Conservation (phyloP, 2,113 vertebrate species). For the Panthera uncia region DNA sequence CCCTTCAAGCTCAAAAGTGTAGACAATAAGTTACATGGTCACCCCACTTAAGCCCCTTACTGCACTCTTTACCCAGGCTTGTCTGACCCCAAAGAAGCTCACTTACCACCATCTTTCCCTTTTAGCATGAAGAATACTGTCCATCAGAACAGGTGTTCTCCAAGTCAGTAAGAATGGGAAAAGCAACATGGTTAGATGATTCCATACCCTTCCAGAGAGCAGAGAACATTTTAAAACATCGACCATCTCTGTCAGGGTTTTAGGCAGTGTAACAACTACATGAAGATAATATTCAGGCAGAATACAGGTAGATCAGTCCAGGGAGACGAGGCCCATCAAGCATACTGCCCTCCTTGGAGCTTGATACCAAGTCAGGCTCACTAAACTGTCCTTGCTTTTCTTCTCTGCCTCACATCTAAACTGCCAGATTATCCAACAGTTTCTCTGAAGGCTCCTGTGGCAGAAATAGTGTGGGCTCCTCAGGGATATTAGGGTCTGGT, state of each 20-base stretch:
- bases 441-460: background rate
- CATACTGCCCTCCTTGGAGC: background rate
- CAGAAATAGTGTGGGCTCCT: background rate
- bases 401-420: background rate
- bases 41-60: background rate
- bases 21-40: background rate
- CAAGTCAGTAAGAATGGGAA: background rate
- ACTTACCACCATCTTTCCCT: background rate
- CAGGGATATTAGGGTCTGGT: background rate
- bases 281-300: background rate
- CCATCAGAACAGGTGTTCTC: background rate
- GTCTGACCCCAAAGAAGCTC: background rate
- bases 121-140: background rate
- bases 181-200: too few relatives aligned
- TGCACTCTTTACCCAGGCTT: background rate
- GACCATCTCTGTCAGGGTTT: background rate
- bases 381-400: background rate
- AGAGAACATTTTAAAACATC: background rate
- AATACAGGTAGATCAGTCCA: background rate
- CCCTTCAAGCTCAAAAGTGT: background rate
- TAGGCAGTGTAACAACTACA: background rate
- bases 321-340: background rate
- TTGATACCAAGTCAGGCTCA: background rate
- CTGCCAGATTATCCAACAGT: rapidly evolving
- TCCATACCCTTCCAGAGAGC: background rate